Conservation (phyloP, 2,113 vertebrate species). For the Reinhardtius hippoglossoides region DNA sequence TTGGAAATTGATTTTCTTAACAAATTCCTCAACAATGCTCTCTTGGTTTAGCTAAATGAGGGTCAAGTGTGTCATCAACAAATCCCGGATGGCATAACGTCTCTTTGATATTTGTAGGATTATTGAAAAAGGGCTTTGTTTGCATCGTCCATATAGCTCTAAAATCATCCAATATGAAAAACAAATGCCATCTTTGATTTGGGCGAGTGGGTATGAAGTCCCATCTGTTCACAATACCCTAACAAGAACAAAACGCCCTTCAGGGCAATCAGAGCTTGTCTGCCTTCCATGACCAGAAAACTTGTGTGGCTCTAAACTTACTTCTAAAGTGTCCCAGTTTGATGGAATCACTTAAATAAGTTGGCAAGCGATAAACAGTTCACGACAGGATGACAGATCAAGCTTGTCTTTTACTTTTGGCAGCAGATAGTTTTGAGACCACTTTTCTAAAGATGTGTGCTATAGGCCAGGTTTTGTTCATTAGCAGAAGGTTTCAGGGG, state of each 20-base stretch:
- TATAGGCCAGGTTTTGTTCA: constrained; percentile 66
- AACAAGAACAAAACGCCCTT: constrained; percentile 75
- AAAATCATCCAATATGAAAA: constrained; percentile 72
- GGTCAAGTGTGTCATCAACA: constrained; percentile 60
- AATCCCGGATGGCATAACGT: constrained; percentile 48
- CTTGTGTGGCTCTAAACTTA: constrained; percentile 65
- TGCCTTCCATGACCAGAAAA: constrained; percentile 59
- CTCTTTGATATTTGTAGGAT: constrained; percentile 63
- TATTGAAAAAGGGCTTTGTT: constrained; percentile 62
- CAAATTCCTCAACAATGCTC: constrained; percentile 27
- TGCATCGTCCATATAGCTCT: constrained; percentile 49
- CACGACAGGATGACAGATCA: constrained; percentile 62
- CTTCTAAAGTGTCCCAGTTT: constrained; percentile 71
- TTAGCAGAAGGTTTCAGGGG: constrained; percentile 60
- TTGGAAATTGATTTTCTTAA: constrained; percentile 44
- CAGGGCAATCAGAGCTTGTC: constrained; percentile 64
- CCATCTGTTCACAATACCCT: constrained; percentile 80
- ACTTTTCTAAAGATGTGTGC: constrained; percentile 60
- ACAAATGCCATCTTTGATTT: constrained; percentile 76
- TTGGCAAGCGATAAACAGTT: constrained; percentile 76
- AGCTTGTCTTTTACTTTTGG: constrained; percentile 67
- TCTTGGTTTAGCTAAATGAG: constrained; percentile 43
- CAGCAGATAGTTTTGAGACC: constrained; percentile 62
- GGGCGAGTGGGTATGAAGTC: constrained; percentile 59
- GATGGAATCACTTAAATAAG: constrained; percentile 74